Conservation (phyloP, 2,888 invertebrate genomes). For the Plebejus argus region DNA sequence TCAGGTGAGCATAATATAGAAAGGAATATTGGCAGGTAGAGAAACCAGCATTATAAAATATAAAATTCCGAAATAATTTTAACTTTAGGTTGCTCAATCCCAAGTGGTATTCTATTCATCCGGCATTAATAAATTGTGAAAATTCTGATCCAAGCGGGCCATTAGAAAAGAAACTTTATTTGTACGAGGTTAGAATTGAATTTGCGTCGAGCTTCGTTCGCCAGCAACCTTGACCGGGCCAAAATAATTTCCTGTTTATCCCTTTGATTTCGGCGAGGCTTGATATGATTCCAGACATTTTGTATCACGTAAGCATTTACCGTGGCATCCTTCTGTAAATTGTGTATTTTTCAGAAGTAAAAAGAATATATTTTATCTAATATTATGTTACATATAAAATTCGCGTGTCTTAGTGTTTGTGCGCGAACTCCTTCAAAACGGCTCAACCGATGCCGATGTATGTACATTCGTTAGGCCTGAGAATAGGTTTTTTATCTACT, state of each 20-base stretch:
- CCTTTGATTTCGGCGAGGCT: neutral
- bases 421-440: too few relatives aligned
- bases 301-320: neutral
- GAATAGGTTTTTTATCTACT: too few relatives aligned
- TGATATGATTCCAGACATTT: neutral
- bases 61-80: neutral
- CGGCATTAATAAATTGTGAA: conserved; percentile 15
- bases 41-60: neutral
- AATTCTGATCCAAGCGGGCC: neutral
- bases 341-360: neutral
- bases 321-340: neutral
- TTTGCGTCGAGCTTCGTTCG: neutral
- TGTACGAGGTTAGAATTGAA: neutral
- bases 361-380: too few relatives aligned
- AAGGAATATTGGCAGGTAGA: neutral
- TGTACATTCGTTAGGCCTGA: too few relatives aligned
- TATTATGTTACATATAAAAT: too few relatives aligned
- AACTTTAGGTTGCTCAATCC: neutral
- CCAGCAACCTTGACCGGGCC: neutral
- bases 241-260: conserved; percentile 18
- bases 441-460: too few relatives aligned
- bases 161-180: neutral
- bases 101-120: conserved; percentile 10
- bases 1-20: too few relatives aligned
- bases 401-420: too few relatives aligned